A percentile compares a stretch with the other conserved stretches of the same genome.
Conservation (phyloP, 1,140 invertebrate genomes). For the Grapholita molesta region DNA sequence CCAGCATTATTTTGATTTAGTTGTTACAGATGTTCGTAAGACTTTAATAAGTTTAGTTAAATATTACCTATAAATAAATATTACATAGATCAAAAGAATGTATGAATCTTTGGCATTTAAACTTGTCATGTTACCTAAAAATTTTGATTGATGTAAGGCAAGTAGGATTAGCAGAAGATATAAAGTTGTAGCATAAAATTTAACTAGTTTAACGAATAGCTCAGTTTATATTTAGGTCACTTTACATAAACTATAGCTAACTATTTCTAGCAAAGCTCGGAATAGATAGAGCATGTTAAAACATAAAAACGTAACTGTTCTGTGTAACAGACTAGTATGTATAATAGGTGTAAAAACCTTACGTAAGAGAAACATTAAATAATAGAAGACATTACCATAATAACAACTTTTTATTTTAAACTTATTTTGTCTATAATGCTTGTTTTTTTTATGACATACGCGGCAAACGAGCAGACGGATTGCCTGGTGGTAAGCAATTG, state of each 20-base stretch:
- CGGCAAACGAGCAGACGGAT: too few species aligned
- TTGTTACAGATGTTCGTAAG: not conserved
- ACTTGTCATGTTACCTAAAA: not conserved
- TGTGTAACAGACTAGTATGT: not conserved
- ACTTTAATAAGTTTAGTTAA: not conserved
- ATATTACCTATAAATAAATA: not conserved
- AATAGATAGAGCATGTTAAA: constrained; percentile 7
- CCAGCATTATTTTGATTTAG: constrained; percentile 3
- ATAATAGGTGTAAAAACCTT: not conserved
- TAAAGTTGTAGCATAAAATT: not conserved
- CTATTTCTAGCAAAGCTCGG: constrained; percentile 1
- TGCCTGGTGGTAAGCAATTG: too few species aligned
- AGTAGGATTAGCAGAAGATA: not conserved
- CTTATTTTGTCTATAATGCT: too few species aligned
- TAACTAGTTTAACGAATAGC: not conserved
- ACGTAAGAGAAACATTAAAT: not conserved
- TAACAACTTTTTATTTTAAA: too few species aligned
- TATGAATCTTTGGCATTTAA: not conserved
- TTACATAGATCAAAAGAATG: not conserved
- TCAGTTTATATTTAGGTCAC: constrained; percentile 13
- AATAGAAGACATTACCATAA: not conserved
- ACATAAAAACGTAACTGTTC: not conserved
- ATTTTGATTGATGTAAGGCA: not conserved
- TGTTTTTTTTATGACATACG: too few species aligned
- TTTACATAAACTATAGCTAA: constrained; percentile 12